These are phyloP conservation scores for Chaunax sp. DNA, from an alignment of 2,797 vertebrate genomes.

Conservation along the genomic window DNA sequence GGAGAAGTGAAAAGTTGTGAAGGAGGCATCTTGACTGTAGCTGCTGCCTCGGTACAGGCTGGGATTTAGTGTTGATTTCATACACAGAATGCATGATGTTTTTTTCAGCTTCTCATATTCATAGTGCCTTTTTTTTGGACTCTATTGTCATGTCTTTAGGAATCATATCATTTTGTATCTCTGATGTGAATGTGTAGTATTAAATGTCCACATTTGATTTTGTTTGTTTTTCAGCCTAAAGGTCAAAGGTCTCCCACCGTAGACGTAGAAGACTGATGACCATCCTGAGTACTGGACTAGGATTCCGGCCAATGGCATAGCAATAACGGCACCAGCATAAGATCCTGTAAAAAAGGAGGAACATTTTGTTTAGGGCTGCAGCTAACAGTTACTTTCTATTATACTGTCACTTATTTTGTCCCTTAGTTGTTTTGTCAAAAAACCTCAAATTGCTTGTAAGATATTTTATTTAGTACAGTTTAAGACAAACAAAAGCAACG, in stretches of 20 bases:
- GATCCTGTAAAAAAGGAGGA: conserved; percentile 80
- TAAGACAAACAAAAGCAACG: no score
- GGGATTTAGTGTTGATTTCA: conserved; percentile 2
- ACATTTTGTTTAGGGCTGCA: background rate
- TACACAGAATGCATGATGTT: background rate
- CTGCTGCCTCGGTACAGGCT: background rate
- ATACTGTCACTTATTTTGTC: background rate
- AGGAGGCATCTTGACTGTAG: background rate
- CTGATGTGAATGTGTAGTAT: background rate
- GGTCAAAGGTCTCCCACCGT: conserved; percentile 80
- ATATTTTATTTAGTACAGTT: no score
- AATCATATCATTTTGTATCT: background rate
- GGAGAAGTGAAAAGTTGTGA: conserved; percentile 2
- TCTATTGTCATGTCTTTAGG: background rate
- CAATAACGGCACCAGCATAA: conserved; percentile 93
- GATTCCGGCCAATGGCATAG: conserved; percentile 93
- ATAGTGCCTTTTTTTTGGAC: no score
- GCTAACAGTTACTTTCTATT: background rate
- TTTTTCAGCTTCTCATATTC: background rate
- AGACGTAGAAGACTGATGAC: conserved; percentile 96
- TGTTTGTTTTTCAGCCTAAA: background rate
- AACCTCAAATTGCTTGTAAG: no score
- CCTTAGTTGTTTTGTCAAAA: background rate
- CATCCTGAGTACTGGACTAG: conserved; percentile 94
- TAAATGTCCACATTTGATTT: background rate